Base-by-base conservation (phyloP, 2,113 vertebrate species). In the Merops nubicus region DNA sequence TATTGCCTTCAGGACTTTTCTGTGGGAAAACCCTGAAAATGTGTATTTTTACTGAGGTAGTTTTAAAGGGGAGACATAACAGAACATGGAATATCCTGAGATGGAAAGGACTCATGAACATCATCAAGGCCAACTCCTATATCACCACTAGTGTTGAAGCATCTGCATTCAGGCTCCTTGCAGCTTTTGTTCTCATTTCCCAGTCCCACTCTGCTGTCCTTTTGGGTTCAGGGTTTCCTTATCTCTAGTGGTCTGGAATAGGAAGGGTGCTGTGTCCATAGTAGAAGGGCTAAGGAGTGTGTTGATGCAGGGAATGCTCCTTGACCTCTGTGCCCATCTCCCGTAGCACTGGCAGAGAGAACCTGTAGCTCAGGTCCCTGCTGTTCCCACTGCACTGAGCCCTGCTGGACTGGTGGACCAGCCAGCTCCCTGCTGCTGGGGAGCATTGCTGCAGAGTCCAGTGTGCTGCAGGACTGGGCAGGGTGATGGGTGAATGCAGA, bases 391-490 rank as follows among this genome's bases (percentile, higher is more conserved):
- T 8, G 3, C 38, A 5, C 26, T 1, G 3, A 65, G 70, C 21
- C 8, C 45, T 82, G 33, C 72, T 33, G n/a, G 13, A 11, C 20
- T 25, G 26, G 20, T 1, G 2, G 28, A 9, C 17, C 1, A 2
- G 8, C 13, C 15, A 21, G 20, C 3, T 75, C 33, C 23, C 43
- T 15, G 48, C 5, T 5, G 11, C 36, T 4, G 3, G 23, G 53
- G 51, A 47, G 2, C 43, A 36, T 9, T 11, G 34, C 83, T n/a
- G 33, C 40, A 70, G 70, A 74, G 51, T 47, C 51, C 1, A 0
- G 6, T 10, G 31, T 26, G 20, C 56, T 76, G 62, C 56, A 40
- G 51, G 51, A 11, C 19, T 28, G 28, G 42, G 29, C 45, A 75
- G 28, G 43, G 9, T 11, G 18, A 43, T 74, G 45, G 4, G 8